These are phyloP conservation scores for Hoplodrina blanda DNA, from an alignment of 2,888 invertebrate genomes.

Conservation along the genomic window DNA sequence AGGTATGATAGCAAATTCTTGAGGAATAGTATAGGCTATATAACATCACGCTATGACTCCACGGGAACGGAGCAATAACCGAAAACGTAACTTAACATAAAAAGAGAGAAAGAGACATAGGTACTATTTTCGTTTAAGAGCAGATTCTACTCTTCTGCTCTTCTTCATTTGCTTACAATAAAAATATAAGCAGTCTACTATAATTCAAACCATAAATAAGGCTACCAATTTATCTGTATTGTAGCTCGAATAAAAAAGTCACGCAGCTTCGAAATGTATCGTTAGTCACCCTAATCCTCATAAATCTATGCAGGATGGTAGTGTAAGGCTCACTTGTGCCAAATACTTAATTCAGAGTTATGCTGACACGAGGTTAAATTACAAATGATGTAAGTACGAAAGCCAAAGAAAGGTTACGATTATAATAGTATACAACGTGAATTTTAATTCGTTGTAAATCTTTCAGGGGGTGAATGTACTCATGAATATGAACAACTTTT, in stretches of 20 bases:
- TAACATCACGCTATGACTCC: too few relatives aligned
- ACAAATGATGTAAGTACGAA: background rate
- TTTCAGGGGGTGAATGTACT: too few relatives aligned
- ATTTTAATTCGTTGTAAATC: too few relatives aligned
- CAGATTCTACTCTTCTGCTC: too few relatives aligned
- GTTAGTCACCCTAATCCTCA: background rate
- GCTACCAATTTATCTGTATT: conserved; percentile 4
- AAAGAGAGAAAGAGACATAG: too few relatives aligned
- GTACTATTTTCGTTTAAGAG: background rate
- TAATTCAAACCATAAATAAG: conserved; percentile 21
- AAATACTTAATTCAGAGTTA: background rate
- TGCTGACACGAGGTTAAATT: background rate
- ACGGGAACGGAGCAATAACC: too few relatives aligned
- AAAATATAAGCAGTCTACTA: background rate
- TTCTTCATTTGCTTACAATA: background rate
- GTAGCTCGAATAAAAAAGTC: background rate
- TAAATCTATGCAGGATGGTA: conserved; percentile 8
- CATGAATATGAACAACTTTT: too few relatives aligned
- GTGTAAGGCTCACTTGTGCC: background rate
- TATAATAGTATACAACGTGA: too few relatives aligned
- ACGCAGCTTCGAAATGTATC: background rate
- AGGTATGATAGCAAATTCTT: too few relatives aligned
- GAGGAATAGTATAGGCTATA: too few relatives aligned
- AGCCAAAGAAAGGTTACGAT: too few relatives aligned
- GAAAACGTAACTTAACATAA: too few relatives aligned